A percentile compares a stretch with the other conserved stretches of the same genome.
Conservation (phyloP, 92 coral and sea anemone genomes). For the Paramuricea clavata region DNA sequence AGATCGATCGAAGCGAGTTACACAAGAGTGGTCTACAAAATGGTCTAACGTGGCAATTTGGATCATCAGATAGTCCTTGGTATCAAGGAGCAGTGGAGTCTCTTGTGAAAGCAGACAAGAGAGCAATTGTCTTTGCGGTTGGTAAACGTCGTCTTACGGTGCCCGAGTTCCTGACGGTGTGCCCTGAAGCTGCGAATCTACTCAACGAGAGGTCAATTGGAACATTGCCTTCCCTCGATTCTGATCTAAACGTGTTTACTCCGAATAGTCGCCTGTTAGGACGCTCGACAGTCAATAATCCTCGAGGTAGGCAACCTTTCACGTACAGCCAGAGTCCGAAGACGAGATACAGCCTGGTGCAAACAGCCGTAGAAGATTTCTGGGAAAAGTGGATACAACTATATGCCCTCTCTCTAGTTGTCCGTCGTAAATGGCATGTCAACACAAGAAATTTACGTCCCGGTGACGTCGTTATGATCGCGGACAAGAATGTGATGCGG, state of each 20-base stretch:
- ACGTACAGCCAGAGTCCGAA: neutral
- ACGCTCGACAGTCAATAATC: constrained; percentile 58
- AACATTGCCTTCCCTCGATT: constrained; percentile 22
- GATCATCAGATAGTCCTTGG: constrained; percentile 71
- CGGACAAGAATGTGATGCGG: constrained; percentile 68
- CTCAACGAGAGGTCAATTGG: constrained; percentile 68
- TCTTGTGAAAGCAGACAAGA: constrained; percentile 57
- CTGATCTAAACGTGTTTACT: constrained; percentile 49
- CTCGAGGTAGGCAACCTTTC: constrained; percentile 65
- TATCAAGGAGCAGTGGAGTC: constrained; percentile 69
- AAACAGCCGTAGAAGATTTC: constrained; percentile 54
- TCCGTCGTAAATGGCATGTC: constrained; percentile 69
- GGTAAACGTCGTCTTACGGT: constrained; percentile 55
- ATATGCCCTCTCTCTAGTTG: constrained; percentile 66
- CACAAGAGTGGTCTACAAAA: constrained; percentile 37
- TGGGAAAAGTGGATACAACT: constrained; percentile 70
- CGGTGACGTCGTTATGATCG: constrained; percentile 75
- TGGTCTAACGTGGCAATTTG: constrained; percentile 64
- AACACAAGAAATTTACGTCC: constrained; percentile 55
- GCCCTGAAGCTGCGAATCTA: constrained; percentile 64
- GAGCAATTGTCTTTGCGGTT: constrained; percentile 60
- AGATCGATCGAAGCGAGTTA: constrained; percentile 21
- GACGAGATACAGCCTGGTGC: constrained; percentile 63
- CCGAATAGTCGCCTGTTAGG: constrained; percentile 67
- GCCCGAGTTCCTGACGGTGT: constrained; percentile 66